Evolutionary conservation across 1,140 invertebrate genomes (phyloP), one percentile per base, ranked within the genome.

Genomic region (Goniozus legneri): DNA sequence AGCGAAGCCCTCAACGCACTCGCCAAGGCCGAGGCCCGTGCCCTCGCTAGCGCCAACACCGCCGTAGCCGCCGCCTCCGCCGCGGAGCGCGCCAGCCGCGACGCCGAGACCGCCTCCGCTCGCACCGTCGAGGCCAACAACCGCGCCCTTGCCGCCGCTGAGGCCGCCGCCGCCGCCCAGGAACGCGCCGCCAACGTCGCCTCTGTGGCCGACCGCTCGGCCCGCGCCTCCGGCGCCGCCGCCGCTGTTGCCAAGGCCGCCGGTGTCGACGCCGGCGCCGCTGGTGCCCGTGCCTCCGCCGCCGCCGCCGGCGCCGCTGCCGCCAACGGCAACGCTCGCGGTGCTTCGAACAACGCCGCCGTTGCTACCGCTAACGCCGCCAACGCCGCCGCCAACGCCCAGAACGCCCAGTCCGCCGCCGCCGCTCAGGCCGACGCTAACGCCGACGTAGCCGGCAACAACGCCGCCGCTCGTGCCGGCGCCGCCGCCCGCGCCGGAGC

Each of bases 271-370:
- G 39, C 37, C 21, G 30, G 37, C 27, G 22, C 24, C 12, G 4
- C 21, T 3, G 16, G 3, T 8, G 12, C 13, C 20, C 8, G 20
- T 35, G 8, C 7, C 3, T 8, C 18, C 24, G n/a, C 16, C 7
- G 21, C n/a, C 10, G 41, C 24, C 10, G 49, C 38, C 2, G 49
- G 30, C 2, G 33, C 44, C 8, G 49, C 27, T 1, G n/a, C 16
- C 7, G 21, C n/a, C 10, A 35, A 30, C 10, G 49, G 32, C 2
- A 44, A 32, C 2, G 33, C 44, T 4, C 44, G 24, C 24, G 24
- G 24, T 6, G 24, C 24, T 10, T 10, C 4, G 24, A 27, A 10
- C 4, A 10, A 27, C 24, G 24, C 24, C 24, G 24, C 24, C 24
- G 24, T 4, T 10, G 24, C 24, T 10, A 10, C 24, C 24, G 4